These are phyloP conservation scores for Potamarius usumacintae DNA, from an alignment of 2,113 vertebrate species.

Conservation along the genomic window DNA sequence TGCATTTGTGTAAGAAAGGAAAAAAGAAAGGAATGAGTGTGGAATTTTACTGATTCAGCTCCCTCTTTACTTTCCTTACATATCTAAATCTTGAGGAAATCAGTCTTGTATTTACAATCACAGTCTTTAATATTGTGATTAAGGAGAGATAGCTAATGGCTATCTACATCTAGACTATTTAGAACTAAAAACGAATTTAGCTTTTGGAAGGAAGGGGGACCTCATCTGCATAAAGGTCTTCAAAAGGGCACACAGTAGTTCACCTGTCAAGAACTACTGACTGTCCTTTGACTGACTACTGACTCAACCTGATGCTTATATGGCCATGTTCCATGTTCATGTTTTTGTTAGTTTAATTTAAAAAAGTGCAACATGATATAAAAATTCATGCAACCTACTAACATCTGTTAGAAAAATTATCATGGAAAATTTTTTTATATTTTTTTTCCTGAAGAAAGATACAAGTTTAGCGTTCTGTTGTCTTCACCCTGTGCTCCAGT, in stretches of 20 bases:
- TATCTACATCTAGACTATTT: neutral
- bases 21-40: neutral
- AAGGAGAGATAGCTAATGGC: neutral
- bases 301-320: neutral
- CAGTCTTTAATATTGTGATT: neutral
- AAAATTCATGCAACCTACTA: constrained; percentile 34
- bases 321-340: neutral
- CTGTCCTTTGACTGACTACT: neutral
- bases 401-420: constrained; percentile 6
- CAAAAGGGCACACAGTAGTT: neutral
- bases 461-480: constrained; percentile 42
- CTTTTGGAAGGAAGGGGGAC: neutral
- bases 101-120: neutral
- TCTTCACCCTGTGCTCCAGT: constrained; percentile 54
- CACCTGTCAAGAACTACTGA: neutral
- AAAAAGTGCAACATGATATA: constrained; percentile 6
- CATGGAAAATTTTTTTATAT: neutral
- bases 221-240: neutral
- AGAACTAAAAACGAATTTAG: neutral
- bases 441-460: constrained; percentile 42
- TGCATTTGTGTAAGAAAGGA: neutral
- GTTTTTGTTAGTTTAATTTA: no score
- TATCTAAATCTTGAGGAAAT: neutral
- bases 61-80: neutral
- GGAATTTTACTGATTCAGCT: neutral